Evolutionary conservation across 2,797 vertebrate species (phyloP).

Genomic region (Falco biarmicus): DNA sequence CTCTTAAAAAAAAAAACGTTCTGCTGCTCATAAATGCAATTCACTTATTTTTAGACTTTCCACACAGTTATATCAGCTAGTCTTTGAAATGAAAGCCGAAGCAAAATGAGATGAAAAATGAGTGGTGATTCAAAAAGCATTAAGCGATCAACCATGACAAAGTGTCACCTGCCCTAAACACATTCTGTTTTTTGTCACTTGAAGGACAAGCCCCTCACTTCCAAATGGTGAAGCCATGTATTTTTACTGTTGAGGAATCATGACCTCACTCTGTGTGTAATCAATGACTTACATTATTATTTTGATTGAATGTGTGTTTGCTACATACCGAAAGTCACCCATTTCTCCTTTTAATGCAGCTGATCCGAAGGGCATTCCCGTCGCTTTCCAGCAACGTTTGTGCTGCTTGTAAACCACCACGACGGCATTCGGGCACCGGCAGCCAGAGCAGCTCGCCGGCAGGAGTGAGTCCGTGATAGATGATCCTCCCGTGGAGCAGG

Average conservation of each 20-base stretch:
- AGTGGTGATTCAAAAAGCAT: background rate
- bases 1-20: background rate
- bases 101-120: conserved; percentile 1
- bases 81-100: background rate
- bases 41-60: conserved; percentile 35
- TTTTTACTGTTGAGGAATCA: background rate
- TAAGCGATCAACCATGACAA: background rate
- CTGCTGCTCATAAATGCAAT: background rate
- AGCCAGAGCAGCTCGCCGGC: background rate
- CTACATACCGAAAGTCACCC: rapidly evolving
- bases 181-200: background rate
- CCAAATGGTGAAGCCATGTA: background rate
- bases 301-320: background rate
- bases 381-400: rapidly evolving
- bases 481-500: background rate
- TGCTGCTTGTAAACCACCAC: background rate
- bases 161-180: background rate
- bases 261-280: background rate
- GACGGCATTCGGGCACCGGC: rapidly evolving
- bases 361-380: background rate
- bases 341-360: background rate
- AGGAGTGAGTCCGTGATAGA: background rate
- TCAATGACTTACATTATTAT: background rate
- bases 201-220: background rate
- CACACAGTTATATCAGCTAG: background rate